Base-by-base conservation (phyloP, 35 echinoderm and acorn worm species). In the Apostichopus californicus region DNA sequence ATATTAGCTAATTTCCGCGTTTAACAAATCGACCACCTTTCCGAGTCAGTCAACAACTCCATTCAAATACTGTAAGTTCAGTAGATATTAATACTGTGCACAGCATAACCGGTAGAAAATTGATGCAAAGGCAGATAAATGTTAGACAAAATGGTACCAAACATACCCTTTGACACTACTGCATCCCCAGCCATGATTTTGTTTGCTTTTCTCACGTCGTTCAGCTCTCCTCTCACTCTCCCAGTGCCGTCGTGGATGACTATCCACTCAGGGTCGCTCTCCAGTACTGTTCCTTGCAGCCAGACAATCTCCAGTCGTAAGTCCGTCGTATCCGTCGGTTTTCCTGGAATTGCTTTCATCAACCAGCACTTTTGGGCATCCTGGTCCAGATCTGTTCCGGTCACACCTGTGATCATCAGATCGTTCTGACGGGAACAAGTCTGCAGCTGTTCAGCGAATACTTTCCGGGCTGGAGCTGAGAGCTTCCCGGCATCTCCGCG, bases 181-280 rank as follows among this genome's bases (percentile, higher is more conserved):
- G 61, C n/a, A 60, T 89, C 63, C 24, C 24, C 86, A 63, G 22
- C 57, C 14, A 15, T 18, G 68, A n/a, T 66, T 73, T 89, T 89
- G 24, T 68, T 72, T 14, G 86, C 57, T 66, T 89, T 89, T 73
- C 72, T 89, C 64, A 89, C 86, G 34, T 89, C 86, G n/a, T 18
- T 5, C 22, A 89, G 64, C 64, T 89, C 86, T 73, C 86, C 86
- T 18, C 63, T 89, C 20, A 89, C 68, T 73, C 72, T 89, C 23
- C 86, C 86, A 53, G 86, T 89, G 17, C 86, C 86, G 60, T 89
- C 86, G 52, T 89, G 86, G 61, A 89, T 52, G 23, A 89, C 22
- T n/a, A 89, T 64, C n/a, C 57, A 60, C 13, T 89, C 61, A 9
- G 86, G 64, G 24, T 17, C 9, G 72, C 68, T 66, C 54, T 89